Percentiles rank a stretch among this genome's conserved stretches.
Conservation (phyloP, 2,113 vertebrate genomes). For the Pteruthius melanotis region DNA sequence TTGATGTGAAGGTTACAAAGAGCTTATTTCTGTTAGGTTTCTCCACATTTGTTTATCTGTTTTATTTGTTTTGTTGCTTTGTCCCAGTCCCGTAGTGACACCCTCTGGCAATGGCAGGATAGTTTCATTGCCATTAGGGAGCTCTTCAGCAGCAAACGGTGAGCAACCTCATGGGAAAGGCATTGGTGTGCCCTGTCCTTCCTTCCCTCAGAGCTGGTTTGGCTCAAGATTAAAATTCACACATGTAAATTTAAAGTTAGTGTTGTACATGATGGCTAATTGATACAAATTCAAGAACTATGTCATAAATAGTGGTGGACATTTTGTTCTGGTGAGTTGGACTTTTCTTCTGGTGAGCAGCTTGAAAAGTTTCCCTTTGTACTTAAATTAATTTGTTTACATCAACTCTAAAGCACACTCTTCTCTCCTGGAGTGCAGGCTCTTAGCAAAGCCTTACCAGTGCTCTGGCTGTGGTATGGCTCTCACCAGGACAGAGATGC, state of each 20-base stretch:
- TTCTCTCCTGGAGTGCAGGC: background rate
- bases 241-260: background rate
- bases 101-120: constrained; percentile 44
- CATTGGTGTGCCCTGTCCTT: background rate
- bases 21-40: background rate
- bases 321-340: background rate
- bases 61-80: background rate
- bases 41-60: background rate
- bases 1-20: background rate
- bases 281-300: background rate
- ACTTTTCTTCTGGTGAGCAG: background rate
- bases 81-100: constrained; percentile 20
- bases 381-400: background rate
- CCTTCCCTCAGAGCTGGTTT: background rate
- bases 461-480: background rate
- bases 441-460: background rate
- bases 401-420: background rate
- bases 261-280: background rate
- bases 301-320: background rate
- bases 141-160: background rate
- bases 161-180: background rate
- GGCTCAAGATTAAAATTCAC: background rate
- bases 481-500: background rate
- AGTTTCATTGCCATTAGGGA: background rate
- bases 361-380: background rate